Percentiles rank a stretch among this genome's conserved stretches.
These are phyloP conservation scores for Erannis defoliaria DNA, from an alignment of 2,888 invertebrate species.

Conservation along the genomic window DNA sequence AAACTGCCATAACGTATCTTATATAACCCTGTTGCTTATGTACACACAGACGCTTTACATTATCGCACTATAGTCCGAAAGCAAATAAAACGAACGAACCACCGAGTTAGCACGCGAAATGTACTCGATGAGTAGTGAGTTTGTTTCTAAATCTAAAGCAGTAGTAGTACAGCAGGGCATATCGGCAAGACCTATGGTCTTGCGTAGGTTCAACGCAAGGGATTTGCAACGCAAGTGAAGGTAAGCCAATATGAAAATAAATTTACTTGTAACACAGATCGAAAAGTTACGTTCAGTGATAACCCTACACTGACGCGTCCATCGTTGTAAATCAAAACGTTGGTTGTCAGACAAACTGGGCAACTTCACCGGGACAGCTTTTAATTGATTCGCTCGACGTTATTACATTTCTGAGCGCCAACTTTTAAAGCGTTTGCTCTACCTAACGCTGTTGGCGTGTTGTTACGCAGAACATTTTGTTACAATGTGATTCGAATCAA, in stretches of 20 bases:
- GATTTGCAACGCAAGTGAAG: too few species aligned
- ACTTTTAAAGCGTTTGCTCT: slow-evolving; percentile 21
- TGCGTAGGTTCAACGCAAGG: too few species aligned
- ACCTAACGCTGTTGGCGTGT: slow-evolving; percentile 8
- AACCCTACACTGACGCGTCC: neutral
- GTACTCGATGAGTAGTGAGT: slow-evolving; percentile 17
- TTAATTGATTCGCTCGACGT: slow-evolving; percentile 61
- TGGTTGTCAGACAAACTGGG: slow-evolving; percentile 46
- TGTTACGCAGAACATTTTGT: slow-evolving; percentile 3
- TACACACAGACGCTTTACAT: slow-evolving; percentile 2
- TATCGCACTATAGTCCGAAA: slow-evolving; percentile 31
- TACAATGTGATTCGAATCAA: slow-evolving; percentile 2
- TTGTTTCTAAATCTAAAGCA: too few species aligned
- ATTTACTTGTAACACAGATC: too few species aligned
- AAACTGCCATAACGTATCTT: neutral
- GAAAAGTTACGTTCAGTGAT: neutral
- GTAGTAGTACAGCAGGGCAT: too few species aligned
- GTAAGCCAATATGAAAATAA: too few species aligned
- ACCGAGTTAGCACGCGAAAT: slow-evolving; percentile 37
- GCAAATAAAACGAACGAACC: slow-evolving; percentile 35
- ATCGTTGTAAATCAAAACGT: slow-evolving; percentile 63
- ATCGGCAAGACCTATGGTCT: too few species aligned
- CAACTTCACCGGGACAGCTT: slow-evolving; percentile 64
- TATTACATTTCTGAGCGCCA: slow-evolving; percentile 42
- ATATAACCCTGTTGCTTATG: slow-evolving; percentile 10